Percentiles rank a stretch among this genome's conserved stretches.
Evolutionary conservation across 2,797 vertebrate species (phyloP).

Genomic region (Enteromius paludinosus): DNA sequence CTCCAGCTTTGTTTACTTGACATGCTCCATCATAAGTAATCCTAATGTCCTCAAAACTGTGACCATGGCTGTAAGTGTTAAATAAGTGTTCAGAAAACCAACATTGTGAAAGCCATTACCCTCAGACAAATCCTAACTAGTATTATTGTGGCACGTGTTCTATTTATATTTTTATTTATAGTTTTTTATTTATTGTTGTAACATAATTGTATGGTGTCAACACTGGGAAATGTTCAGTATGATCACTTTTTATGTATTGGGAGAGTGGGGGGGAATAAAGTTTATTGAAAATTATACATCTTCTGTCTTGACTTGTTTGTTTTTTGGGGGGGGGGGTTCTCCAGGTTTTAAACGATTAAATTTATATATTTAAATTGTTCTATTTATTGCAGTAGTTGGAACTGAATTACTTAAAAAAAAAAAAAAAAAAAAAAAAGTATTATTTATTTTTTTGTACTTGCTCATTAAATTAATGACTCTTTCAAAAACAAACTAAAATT

Average conservation of each 20-base stretch:
- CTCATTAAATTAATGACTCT: not conserved
- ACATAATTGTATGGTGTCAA: constrained; percentile 74
- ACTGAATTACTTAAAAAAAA: too few relatives aligned
- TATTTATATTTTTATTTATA: constrained; percentile 82
- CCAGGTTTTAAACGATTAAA: not conserved
- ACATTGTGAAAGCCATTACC: constrained; percentile 80
- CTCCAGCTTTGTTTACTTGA: constrained; percentile 77
- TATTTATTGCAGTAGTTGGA: not conserved
- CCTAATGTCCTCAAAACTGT: constrained; percentile 82
- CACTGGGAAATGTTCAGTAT: constrained; percentile 76
- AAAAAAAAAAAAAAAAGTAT: too few relatives aligned
- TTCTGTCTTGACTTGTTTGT: not conserved
- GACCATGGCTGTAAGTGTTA: constrained; percentile 81
- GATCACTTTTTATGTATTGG: constrained; percentile 80
- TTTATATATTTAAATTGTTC: not conserved
- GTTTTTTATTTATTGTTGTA: constrained; percentile 82
- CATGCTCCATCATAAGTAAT: constrained; percentile 70
- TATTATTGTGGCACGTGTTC: constrained; percentile 75
- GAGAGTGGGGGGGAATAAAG: constrained; percentile 76
- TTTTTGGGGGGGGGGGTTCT: too few relatives aligned
- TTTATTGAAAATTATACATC: constrained; percentile 68
- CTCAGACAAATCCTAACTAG: constrained; percentile 70
- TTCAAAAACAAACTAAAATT: too few relatives aligned
- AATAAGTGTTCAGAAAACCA: constrained; percentile 71
- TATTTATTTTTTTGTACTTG: too few relatives aligned